phyloP scores from a whole-genome alignment of 2,888 invertebrate genomes.

The Drosophila demipolita region DNA sequence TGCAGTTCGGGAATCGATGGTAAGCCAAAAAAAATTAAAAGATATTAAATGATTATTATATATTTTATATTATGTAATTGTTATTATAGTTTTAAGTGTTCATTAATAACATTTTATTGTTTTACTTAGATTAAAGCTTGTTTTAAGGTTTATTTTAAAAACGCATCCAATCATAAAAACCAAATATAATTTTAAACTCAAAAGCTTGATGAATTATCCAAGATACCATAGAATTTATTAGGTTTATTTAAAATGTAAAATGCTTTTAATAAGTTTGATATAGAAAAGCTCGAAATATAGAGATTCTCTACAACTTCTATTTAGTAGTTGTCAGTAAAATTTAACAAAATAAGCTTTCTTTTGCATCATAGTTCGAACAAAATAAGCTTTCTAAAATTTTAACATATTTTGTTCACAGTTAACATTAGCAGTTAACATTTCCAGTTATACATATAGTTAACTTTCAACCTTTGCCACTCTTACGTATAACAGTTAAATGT shows the following conservation, averaged over 20 bases:
- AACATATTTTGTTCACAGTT: background rate
- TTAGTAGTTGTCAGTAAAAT: background rate
- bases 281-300: background rate
- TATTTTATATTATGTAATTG: background rate
- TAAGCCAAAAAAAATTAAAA: background rate
- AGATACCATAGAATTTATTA: background rate
- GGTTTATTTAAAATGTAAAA: background rate
- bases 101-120: background rate
- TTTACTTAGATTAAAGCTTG: background rate
- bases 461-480: background rate
- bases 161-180: background rate
- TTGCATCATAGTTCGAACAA: background rate
- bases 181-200: background rate
- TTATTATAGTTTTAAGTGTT: too few species aligned
- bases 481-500: conserved; percentile 32
- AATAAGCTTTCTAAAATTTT: background rate
- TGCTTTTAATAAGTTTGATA: background rate
- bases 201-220: background rate
- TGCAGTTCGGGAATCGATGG: conserved; percentile 7
- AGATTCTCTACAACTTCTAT: too few species aligned
- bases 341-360: background rate
- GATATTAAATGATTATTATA: background rate
- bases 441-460: background rate
- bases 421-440: background rate
- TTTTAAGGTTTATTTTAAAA: background rate